Base-by-base conservation (phyloP, 2,888 invertebrate species). In the Tanypteryx hageni region DNA sequence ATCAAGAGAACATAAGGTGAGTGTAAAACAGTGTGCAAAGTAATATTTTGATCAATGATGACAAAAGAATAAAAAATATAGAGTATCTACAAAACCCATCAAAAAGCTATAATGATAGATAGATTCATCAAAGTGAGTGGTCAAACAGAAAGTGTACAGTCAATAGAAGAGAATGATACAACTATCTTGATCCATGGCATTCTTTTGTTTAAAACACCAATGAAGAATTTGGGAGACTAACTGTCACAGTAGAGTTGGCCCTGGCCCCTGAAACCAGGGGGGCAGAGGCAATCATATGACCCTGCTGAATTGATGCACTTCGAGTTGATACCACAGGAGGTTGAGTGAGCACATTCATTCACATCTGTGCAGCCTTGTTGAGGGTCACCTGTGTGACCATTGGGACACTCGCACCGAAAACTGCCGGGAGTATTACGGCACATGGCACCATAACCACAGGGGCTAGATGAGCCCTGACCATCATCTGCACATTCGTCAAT, bases 251-350 rank as follows among this genome's bases (percentile, higher is more conserved):
- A 96, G 93, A 96, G 96, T 94, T 97, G 96, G 94, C 97, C 97
- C 95, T 97, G 97, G 94, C 97, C 97, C 94, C 96, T 96, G 95
- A 97, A 97, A 93, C 98, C 97, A 94, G 96, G 96, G 59, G 97
- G 97, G 95, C 98, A 98, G 93, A 97, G 95, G 95, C 98, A 98
- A 94, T 97, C 97, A 96, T 96, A 97, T 92, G 97, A 97, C 94
- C 98, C 98, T n/a, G 97, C 97, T 92, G 97, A 96, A 95, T 98
- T 98, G 95, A 97, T 96, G 95, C 98, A 98, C 95, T 97, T 97
- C 93, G 98, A 97, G 95, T 97, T 97, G 94, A 96, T 96, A 93
- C 97, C 97, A 94, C 98, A 98, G 92, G 94, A 93, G 94, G 96
- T 96, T 93, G 96, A 94, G 93, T 96, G 95, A 93, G 96, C 96